Conservation (phyloP, 2,888 invertebrate genomes). For the Hylaea fasciaria region DNA sequence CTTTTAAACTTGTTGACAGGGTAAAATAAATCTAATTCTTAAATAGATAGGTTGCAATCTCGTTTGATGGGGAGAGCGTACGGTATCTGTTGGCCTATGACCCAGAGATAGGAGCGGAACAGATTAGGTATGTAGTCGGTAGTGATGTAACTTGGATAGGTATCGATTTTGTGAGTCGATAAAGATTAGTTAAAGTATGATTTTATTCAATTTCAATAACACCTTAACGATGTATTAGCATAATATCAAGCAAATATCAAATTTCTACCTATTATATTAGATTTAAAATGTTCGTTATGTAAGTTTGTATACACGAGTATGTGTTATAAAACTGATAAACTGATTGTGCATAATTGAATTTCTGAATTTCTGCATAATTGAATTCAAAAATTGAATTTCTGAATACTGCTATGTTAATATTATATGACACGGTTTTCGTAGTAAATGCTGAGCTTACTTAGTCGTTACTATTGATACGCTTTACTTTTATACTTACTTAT, state of each 20-base stretch:
- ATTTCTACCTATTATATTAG: background rate
- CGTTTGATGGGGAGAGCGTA: slow-evolving; percentile 54
- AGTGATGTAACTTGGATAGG: slow-evolving; percentile 39
- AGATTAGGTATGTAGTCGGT: slow-evolving; percentile 67
- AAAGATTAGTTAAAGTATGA: slow-evolving; percentile 1
- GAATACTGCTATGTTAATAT: too few relatives aligned
- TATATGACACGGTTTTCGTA: too few relatives aligned
- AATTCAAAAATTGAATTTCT: too few relatives aligned
- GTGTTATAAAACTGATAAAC: too few relatives aligned
- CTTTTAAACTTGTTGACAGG: slow-evolving; percentile 49
- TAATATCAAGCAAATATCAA: background rate
- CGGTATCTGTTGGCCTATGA: slow-evolving; percentile 77
- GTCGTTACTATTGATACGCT: too few relatives aligned
- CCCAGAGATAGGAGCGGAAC: slow-evolving; percentile 66
- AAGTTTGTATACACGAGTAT: too few relatives aligned
- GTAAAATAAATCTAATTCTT: slow-evolving; percentile 57
- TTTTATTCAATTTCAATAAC: slow-evolving; percentile 10
- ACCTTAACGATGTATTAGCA: slow-evolving; percentile 6
- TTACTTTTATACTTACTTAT: too few relatives aligned
- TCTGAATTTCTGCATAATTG: too few relatives aligned
- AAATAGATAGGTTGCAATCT: slow-evolving; percentile 50
- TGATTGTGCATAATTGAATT: too few relatives aligned
- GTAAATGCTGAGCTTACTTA: too few relatives aligned
- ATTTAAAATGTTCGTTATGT: too few relatives aligned
- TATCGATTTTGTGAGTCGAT: slow-evolving; percentile 23